Percentiles rank a stretch among this genome's conserved stretches.
Conservation (phyloP, 30 jellyfish, hydroid and myxozoan species). For the Hydractinia symbiolongicarpus region DNA sequence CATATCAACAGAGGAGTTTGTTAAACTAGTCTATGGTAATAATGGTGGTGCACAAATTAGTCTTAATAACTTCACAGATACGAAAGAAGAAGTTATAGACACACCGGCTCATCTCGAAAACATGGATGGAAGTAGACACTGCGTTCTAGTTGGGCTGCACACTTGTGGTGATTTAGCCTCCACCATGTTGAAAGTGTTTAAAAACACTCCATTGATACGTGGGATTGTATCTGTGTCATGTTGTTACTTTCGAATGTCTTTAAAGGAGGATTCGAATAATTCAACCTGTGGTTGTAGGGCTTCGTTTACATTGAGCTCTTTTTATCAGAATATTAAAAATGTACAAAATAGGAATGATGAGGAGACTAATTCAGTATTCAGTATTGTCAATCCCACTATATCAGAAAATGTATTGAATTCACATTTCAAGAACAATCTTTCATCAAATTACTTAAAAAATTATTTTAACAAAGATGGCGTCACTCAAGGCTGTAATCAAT, state of each 20-base stretch:
- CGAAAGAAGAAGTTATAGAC: too few species aligned
- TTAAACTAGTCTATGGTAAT: background rate
- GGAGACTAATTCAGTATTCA: background rate
- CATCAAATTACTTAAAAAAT: background rate
- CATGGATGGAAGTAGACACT: conserved; percentile 3
- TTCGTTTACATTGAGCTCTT: background rate
- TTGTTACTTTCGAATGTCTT: conserved; percentile 67
- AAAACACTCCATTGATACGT: conserved; percentile 33
- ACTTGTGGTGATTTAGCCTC: conserved; percentile 87
- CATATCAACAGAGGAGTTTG: conserved; percentile 5
- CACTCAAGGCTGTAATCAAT: background rate
- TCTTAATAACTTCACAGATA: too few species aligned
- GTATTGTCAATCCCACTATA: too few species aligned
- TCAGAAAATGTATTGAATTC: too few species aligned
- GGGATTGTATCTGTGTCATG: conserved; percentile 72
- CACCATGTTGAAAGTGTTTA: conserved; percentile 62
- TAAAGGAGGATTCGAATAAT: conserved; percentile 5
- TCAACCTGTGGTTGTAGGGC: background rate
- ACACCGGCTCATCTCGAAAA: background rate
- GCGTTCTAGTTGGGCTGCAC: conserved; percentile 71
- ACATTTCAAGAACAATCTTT: too few species aligned
- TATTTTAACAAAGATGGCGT: background rate
- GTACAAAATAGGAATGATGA: background rate
- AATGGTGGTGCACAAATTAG: background rate
- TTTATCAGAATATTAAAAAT: conserved; percentile 1